Evolutionary conservation across 2,113 vertebrate species (phyloP).

Genomic region (Columba livia): DNA sequence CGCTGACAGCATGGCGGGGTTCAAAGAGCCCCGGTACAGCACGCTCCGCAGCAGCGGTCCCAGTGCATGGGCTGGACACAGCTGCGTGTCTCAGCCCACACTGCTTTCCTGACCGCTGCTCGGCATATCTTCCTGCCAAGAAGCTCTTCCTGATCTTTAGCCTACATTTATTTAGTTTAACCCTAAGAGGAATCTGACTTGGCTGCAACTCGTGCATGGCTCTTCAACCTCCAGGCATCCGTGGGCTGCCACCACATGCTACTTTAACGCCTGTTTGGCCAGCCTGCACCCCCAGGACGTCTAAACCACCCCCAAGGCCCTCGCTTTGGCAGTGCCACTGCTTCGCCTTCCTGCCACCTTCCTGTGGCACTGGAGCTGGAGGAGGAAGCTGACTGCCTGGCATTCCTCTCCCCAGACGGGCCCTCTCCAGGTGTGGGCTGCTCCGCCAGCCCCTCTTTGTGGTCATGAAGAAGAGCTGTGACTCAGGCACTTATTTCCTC

Average conservation of each 20-base stretch:
- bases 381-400: not conserved
- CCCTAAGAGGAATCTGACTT: not conserved
- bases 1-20: accelerated
- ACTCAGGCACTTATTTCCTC: not conserved
- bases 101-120: not conserved
- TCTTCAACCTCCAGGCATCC: not conserved
- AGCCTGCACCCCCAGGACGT: accelerated
- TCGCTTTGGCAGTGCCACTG: accelerated
- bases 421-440: accelerated
- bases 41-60: accelerated
- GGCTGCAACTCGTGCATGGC: not conserved
- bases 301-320: not conserved
- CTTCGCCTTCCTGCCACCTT: not conserved
- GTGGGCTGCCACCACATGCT: accelerated
- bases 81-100: not conserved
- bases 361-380: accelerated
- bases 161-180: not conserved
- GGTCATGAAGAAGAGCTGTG: accelerated
- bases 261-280: not conserved
- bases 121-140: not conserved
- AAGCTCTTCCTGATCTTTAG: not conserved
- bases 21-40: accelerated
- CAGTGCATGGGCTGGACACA: accelerated
- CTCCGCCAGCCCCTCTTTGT: not conserved
- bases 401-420: accelerated